Conservation (phyloP, 1,140 invertebrate species). For the Neodiprion fabricii region DNA sequence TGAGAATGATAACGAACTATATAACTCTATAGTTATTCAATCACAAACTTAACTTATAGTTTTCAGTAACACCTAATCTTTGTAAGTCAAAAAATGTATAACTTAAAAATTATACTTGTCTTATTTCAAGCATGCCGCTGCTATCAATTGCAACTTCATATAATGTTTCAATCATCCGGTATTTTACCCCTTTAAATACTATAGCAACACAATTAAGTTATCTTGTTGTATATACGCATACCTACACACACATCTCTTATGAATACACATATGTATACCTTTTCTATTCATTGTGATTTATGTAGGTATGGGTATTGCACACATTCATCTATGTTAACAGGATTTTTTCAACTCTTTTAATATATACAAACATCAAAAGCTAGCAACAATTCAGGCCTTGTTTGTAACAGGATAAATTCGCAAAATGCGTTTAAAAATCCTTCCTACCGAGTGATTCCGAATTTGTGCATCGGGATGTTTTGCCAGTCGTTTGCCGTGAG, state of each 20-base stretch:
- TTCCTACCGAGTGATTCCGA: conserved; percentile 1
- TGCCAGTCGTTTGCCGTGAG: no score
- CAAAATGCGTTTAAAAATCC: not conserved
- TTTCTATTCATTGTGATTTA: not conserved
- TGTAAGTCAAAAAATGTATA: not conserved
- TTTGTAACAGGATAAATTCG: not conserved
- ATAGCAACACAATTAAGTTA: conserved; percentile 2
- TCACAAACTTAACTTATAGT: not conserved
- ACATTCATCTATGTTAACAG: no score
- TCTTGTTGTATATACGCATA: not conserved
- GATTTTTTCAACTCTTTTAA: conserved; percentile 21
- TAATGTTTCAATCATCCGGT: not conserved
- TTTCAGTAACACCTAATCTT: conserved; percentile 2
- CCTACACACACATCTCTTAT: not conserved
- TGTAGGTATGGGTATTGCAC: not conserved
- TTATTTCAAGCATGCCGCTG: not conserved
- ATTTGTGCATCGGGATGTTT: not conserved
- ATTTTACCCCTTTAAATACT: conserved; percentile 1
- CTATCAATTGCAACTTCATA: not conserved
- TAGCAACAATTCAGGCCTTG: conserved; percentile 5
- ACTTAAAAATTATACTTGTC: not conserved
- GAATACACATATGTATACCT: not conserved
- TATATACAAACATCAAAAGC: conserved; percentile 34
- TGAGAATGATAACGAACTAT: not conserved
- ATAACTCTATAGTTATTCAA: not conserved